Evolutionary conservation across 2,797 vertebrate genomes (phyloP).

Genomic region (Neosilurus mollespiculum): DNA sequence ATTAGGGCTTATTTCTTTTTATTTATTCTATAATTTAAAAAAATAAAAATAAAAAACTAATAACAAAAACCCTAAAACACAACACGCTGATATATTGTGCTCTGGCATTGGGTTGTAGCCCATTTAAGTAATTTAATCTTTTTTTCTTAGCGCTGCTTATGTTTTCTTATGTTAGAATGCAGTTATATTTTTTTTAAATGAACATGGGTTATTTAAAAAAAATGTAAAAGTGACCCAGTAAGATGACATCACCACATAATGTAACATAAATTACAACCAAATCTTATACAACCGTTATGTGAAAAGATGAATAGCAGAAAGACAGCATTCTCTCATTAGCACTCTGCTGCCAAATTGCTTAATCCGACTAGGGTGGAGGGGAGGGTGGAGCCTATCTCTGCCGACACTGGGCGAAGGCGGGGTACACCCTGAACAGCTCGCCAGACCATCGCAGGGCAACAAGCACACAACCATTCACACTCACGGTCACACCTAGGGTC

Average conservation of each 20-base stretch:
- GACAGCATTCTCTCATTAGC: background rate
- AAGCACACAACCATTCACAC: too few species aligned
- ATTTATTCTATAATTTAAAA: background rate
- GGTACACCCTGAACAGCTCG: too few species aligned
- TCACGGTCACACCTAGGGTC: too few species aligned
- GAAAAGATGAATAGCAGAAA: background rate
- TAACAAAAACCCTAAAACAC: background rate
- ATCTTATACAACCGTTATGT: background rate
- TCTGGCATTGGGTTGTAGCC: background rate
- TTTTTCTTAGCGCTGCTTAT: background rate
- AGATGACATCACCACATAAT: conserved; percentile 18
- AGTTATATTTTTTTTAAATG: background rate
- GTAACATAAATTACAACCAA: background rate
- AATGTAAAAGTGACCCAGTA: conserved; percentile 19
- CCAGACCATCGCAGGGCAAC: too few species aligned
- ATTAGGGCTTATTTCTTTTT: background rate
- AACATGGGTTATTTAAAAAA: conserved; percentile 8
- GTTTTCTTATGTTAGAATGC: background rate
- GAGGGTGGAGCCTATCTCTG: too few species aligned
- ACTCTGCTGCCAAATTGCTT: too few species aligned
- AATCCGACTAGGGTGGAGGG: too few species aligned
- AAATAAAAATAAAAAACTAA: background rate
- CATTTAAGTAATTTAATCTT: background rate
- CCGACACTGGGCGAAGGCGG: too few species aligned
- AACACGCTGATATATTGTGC: background rate